Base-by-base conservation (phyloP, 2,888 invertebrate species). In the Lumbricus terrestris region DNA sequence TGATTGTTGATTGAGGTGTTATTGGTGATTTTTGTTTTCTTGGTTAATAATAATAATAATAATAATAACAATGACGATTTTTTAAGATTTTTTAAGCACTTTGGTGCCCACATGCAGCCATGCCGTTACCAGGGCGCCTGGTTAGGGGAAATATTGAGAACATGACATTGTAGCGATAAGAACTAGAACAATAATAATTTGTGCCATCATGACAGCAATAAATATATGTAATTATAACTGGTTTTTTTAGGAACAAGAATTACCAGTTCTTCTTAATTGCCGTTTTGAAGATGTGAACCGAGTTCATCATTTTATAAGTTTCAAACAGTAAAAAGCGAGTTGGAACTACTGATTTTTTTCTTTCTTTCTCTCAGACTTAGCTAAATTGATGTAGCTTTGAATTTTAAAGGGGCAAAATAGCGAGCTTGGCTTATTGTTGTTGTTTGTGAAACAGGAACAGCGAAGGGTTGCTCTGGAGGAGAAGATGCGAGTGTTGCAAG, bases 401-500 rank as follows among this genome's bases (percentile, higher is more conserved):
- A 69, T n/a, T 5, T 13, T 6, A n/a, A n/a, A n/a, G n/a, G n/a
- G n/a, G 47, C 18, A 47, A 47, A 47, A 47, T n/a, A 16, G 47
- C 3, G 8, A 47, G 8, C 47, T 20, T 5, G 47, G 6, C 6
- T 69, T 29, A 11, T 11, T 69, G 69, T 0, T 69, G 29, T n/a
- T n/a, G 29, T 69, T 69, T 6, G 29, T 29, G 8, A 29, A 37
- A 47, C 92, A 94, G 94, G 94, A 94, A 47, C 93, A 93, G 88
- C 92, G 94, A 33, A 92, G 93, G 89, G 93, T 93, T 69, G 94
- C 94, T 90, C 90, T 95, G 90, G 94, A 94, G 90, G 95, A 95
- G 91, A 94, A 94, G 91, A 90, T 94, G 33, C 92, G 94, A 42
- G 92, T 94, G 89, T 90, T 94, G 88, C 93, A 93, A 91, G 92